Evolutionary conservation across 2,113 vertebrate species (phyloP), one percentile per base, ranked within the genome.

Genomic region (Bombycilla garrulus): DNA sequence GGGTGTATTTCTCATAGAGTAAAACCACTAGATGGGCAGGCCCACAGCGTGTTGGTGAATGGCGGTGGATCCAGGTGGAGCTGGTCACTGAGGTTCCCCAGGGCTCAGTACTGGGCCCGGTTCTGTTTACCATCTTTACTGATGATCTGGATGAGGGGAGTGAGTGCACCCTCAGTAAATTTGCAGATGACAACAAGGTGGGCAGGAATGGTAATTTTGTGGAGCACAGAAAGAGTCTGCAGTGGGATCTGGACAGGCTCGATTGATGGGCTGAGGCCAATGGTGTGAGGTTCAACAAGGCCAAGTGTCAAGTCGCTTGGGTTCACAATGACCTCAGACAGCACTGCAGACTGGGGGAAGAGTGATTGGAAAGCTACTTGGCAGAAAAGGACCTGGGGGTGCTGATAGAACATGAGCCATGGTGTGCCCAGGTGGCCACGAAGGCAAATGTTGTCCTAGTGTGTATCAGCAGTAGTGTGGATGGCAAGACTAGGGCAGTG

Each of bases 261-360:
- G 31, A 40, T 72, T 0, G 5, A 44, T 89, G 48, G 25, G 17
- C 14, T 4, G 4, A 51, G 15, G 23, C 20, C n/a, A 47, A 0
- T 9, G 18, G 23, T 19, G 10, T 66, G 70, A 74, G 11, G 6
- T 50, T 83, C 17, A 64, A 10, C 17, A 21, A 42, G 20, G n/a
- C 38, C 11, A 11, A 48, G 12, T 23, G 11, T 31, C 1, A 2
- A 24, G 40, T 86, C 38, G 11, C 12, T 8, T 88, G 56, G 24
- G 35, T 24, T 26, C 12, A 54, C 56, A 80, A 4, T 69, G 48
- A 48, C 26, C 16, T 17, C 10, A 15, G 2, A 15, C 12, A 69
- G 35, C 0, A 0, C 48, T 35, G 16, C 33, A 51, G 40, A 7
- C 33, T 50, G 9, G 15, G 12, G 25, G 13, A 28, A 45, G 21